These are phyloP conservation scores for Thaleichthys pacificus DNA, from an alignment of 2,797 vertebrate genomes.

Conservation along the genomic window DNA sequence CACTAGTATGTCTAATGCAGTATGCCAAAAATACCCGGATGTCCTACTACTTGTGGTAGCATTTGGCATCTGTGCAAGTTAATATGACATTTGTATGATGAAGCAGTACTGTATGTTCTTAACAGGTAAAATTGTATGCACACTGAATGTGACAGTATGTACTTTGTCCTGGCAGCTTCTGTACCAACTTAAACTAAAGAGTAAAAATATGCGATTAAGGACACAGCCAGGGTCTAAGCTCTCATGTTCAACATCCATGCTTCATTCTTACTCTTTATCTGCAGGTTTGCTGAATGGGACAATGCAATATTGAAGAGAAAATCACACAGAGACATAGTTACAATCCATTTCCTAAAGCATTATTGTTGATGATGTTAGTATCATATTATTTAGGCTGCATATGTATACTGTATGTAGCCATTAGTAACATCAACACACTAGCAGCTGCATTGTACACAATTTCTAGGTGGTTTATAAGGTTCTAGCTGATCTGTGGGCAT, in stretches of 20 bases:
- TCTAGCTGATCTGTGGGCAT: too few relatives aligned
- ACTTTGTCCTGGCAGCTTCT: too few relatives aligned
- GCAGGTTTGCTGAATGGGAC: constrained; percentile 65
- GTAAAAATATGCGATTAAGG: too few relatives aligned
- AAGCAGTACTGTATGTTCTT: too few relatives aligned
- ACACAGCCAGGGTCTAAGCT: not conserved
- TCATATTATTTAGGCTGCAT: not conserved
- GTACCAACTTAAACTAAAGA: too few relatives aligned
- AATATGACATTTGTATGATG: too few relatives aligned
- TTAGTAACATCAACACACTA: not conserved
- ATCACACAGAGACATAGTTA: not conserved
- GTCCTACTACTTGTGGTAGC: too few relatives aligned
- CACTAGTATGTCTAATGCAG: too few relatives aligned
- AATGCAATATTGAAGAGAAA: constrained; percentile 34
- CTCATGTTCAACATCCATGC: constrained; percentile 16
- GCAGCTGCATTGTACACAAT: not conserved
- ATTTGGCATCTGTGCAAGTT: too few relatives aligned
- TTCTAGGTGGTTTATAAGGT: too few relatives aligned
- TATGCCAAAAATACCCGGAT: too few relatives aligned
- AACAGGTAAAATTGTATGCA: not conserved
- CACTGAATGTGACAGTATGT: too few relatives aligned
- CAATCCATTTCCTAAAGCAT: not conserved
- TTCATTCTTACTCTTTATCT: constrained; percentile 72
- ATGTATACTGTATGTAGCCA: not conserved
- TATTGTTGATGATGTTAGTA: not conserved